Evolutionary conservation across 2,797 vertebrate species (phyloP).

Genomic region (Acanthurus tractus): DNA sequence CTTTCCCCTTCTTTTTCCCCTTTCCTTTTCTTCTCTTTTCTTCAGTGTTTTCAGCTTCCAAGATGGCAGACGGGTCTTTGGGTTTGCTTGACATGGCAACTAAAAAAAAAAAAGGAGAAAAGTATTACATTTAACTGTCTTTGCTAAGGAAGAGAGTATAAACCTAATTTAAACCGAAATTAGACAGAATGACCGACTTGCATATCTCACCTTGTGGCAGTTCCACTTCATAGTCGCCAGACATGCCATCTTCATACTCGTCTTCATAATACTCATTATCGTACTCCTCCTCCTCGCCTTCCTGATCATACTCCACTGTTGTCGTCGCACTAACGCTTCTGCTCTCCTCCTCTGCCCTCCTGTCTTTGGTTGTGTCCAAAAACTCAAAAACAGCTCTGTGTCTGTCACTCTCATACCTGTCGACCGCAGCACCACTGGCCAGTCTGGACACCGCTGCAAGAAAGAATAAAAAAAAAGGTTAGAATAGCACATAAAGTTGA

Average conservation of each 20-base stretch:
- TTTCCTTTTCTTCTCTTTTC: constrained; percentile 73
- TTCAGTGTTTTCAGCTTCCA: constrained; percentile 79
- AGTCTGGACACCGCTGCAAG: constrained; percentile 74
- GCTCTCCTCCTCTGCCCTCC: constrained; percentile 65
- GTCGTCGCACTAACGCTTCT: constrained; percentile 39
- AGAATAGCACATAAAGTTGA: not conserved
- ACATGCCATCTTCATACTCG: constrained; percentile 77
- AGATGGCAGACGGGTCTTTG: constrained; percentile 81
- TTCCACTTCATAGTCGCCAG: constrained; percentile 74
- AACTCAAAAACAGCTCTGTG: constrained; percentile 83
- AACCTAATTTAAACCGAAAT: not conserved
- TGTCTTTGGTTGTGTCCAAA: constrained; percentile 72
- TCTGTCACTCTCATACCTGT: constrained; percentile 78
- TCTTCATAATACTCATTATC: constrained; percentile 71
- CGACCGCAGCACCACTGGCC: constrained; percentile 81
- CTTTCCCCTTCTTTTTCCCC: constrained; percentile 90
- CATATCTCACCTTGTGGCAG: constrained; percentile 78
- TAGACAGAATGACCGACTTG: not conserved
- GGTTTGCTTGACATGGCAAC: constrained; percentile 94
- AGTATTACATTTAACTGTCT: not conserved
- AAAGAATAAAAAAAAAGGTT: constrained; percentile 10
- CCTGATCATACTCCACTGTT: constrained; percentile 36
- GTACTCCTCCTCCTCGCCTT: constrained; percentile 63
- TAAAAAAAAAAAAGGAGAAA: constrained; percentile 57
- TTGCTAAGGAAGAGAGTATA: not conserved